phyloP scores from a whole-genome alignment of 2,888 invertebrate genomes.

The Orthonychiurus folsomi region DNA sequence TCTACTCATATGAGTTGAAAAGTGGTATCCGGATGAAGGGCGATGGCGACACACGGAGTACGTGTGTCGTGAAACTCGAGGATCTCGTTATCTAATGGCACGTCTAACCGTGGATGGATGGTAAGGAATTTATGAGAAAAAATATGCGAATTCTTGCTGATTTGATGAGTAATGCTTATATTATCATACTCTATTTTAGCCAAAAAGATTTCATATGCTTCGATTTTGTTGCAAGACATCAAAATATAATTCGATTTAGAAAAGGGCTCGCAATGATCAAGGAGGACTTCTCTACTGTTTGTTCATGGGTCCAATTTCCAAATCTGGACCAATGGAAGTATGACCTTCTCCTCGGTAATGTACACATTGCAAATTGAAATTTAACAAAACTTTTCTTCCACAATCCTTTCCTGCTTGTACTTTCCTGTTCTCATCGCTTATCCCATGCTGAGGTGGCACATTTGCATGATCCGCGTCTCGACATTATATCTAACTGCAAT shows the following conservation, averaged over 20 bases:
- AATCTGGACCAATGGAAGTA: constrained; percentile 79
- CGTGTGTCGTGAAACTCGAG: constrained; percentile 85
- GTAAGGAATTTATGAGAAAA: constrained; percentile 46
- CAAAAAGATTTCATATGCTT: constrained; percentile 97
- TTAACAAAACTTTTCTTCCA: background rate
- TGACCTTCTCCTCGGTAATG: constrained; percentile 61
- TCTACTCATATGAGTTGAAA: constrained; percentile 94
- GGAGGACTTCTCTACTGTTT: constrained; percentile 83
- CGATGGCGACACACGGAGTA: constrained; percentile 81
- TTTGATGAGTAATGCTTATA: background rate
- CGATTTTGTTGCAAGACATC: constrained; percentile 90
- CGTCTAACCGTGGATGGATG: constrained; percentile 90
- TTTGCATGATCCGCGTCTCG: too few species aligned
- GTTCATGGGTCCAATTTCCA: constrained; percentile 86
- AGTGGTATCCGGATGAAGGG: constrained; percentile 85
- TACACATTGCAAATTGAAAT: constrained; percentile 4
- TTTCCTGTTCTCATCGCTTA: background rate
- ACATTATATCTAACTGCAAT: too few species aligned
- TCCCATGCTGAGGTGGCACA: too few species aligned
- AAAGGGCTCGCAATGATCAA: constrained; percentile 80
- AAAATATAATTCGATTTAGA: constrained; percentile 85
- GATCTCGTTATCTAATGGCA: constrained; percentile 89
- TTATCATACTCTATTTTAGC: constrained; percentile 46
- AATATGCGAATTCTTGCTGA: too few species aligned
- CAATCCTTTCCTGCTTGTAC: background rate